Evolutionary conservation across 2,888 invertebrate genomes (phyloP).

Genomic region (Bombyx huttoni): DNA sequence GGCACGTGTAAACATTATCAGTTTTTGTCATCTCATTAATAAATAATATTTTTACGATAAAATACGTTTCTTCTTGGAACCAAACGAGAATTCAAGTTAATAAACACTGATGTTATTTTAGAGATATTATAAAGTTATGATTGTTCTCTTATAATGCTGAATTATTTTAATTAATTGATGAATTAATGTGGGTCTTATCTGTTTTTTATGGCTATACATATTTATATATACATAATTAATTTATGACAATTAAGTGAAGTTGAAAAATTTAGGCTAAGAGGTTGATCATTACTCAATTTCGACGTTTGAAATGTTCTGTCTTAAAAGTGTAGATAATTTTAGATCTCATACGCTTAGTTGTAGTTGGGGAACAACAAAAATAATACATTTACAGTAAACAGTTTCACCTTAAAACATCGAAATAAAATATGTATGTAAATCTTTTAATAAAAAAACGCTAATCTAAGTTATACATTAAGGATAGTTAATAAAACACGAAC

Average conservation of each 20-base stretch:
- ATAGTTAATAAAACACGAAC: not conserved
- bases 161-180: slow-evolving; percentile 23
- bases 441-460: not conserved
- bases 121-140: slow-evolving; percentile 15
- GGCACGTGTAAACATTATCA: slow-evolving; percentile 2
- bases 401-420: not conserved
- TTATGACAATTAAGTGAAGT: not conserved
- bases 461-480: not conserved
- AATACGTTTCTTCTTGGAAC: slow-evolving; percentile 11
- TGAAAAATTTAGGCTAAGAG: not conserved
- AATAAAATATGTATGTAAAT: not conserved
- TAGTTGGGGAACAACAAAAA: not conserved
- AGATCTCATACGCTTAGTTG: not conserved
- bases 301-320: not conserved
- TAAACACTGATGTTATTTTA: slow-evolving; percentile 9
- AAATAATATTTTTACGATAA: slow-evolving; percentile 2
- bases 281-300: not conserved
- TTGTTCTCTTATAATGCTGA: slow-evolving; percentile 16
- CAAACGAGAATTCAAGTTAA: slow-evolving; percentile 11
- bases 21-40: slow-evolving; percentile 2
- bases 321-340: not conserved
- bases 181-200: slow-evolving; percentile 16
- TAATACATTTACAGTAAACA: not conserved
- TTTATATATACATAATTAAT: not conserved
- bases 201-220: slow-evolving; percentile 1